Conservation (phyloP, 2,888 invertebrate species). For the Sphinx pinastri region DNA sequence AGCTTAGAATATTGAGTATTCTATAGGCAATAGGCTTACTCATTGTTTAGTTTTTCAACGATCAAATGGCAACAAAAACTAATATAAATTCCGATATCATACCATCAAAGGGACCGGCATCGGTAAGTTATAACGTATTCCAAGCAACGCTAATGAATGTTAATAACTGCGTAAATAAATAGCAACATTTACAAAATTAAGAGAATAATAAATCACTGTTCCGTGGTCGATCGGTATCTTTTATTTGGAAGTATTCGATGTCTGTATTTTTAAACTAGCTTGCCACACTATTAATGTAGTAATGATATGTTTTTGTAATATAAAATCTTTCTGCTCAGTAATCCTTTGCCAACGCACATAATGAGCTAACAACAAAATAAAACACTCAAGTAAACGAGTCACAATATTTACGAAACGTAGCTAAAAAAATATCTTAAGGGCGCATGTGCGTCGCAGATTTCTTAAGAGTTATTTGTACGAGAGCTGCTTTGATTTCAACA, state of each 20-base stretch:
- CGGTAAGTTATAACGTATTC: slow-evolving; percentile 17
- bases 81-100: slow-evolving; percentile 17
- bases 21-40: neutral
- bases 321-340: neutral
- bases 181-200: slow-evolving; percentile 38
- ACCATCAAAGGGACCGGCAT: slow-evolving; percentile 14
- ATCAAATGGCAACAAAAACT: slow-evolving; percentile 13
- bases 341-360: neutral
- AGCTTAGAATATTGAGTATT: slow-evolving; percentile 25
- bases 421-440: slow-evolving; percentile 51
- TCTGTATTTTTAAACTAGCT: neutral
- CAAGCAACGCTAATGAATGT: slow-evolving; percentile 12
- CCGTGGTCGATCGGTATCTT: neutral
- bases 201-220: neutral
- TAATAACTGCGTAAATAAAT: slow-evolving; percentile 24
- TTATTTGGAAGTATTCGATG: neutral
- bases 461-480: slow-evolving; percentile 24
- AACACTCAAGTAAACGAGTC: slow-evolving; percentile 48
- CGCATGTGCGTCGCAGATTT: slow-evolving; percentile 65
- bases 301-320: neutral
- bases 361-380: neutral
- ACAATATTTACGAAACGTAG: slow-evolving; percentile 60
- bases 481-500: slow-evolving; percentile 16
- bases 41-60: slow-evolving; percentile 17
- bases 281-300: neutral